Evolutionary conservation across 2,797 vertebrate genomes (phyloP).

Genomic region (Tachyglossus aculeatus): DNA sequence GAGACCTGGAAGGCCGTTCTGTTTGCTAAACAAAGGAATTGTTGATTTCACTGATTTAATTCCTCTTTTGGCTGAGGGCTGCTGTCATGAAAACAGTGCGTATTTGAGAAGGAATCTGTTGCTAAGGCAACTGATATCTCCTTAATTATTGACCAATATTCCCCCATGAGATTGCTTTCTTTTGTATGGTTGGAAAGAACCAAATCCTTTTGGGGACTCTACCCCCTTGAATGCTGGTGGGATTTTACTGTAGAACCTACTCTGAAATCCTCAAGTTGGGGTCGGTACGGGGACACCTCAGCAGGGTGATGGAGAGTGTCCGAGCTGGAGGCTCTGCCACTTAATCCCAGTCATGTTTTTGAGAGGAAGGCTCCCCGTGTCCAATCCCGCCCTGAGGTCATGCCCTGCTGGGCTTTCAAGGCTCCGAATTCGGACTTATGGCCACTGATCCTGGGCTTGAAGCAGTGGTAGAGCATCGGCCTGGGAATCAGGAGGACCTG

Average conservation of each 20-base stretch:
- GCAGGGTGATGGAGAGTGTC: no score
- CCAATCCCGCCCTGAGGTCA: no score
- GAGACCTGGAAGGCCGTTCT: slow-evolving; percentile 59
- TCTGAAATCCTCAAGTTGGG: no score
- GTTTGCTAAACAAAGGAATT: slow-evolving; percentile 65
- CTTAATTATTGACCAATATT: slow-evolving; percentile 66
- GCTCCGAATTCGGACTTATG: no score
- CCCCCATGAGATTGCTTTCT: slow-evolving; percentile 54
- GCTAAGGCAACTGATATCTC: slow-evolving; percentile 65
- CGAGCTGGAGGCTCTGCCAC: slow-evolving; percentile 14
- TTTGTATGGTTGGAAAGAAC: slow-evolving; percentile 56
- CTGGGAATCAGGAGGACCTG: no score
- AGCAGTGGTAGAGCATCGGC: no score
- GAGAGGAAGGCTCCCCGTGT: no score
- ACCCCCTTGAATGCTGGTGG: slow-evolving; percentile 39
- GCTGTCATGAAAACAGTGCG: slow-evolving; percentile 57
- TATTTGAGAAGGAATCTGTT: slow-evolving; percentile 66
- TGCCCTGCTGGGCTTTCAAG: no score
- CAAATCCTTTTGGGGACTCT: slow-evolving; percentile 43
- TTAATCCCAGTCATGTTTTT: slow-evolving; percentile 7
- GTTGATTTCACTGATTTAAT: slow-evolving; percentile 65
- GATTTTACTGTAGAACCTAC: slow-evolving; percentile 6
- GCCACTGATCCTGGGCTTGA: no score
- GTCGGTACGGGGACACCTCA: no score
- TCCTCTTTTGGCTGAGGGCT: slow-evolving; percentile 58